These are phyloP conservation scores for Myxocyprinus asiaticus DNA, from an alignment of 2,113 vertebrate genomes.

Conservation along the genomic window DNA sequence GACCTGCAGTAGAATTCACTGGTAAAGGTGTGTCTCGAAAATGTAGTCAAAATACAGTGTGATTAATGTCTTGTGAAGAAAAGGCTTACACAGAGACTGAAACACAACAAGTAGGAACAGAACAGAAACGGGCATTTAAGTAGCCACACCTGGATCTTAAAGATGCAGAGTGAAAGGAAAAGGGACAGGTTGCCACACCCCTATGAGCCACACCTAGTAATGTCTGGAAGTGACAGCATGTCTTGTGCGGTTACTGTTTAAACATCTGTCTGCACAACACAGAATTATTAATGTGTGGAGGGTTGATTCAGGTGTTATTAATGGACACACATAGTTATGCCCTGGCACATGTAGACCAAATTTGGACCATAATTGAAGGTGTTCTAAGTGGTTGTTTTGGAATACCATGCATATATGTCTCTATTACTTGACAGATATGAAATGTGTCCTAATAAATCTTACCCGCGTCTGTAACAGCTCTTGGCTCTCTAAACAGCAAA, in stretches of 20 bases:
- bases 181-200: background rate
- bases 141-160: background rate
- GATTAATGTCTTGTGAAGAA: background rate
- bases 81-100: background rate
- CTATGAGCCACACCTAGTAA: background rate
- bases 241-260: background rate
- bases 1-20: background rate
- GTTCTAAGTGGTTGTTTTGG: too few species aligned
- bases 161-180: background rate
- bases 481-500: background rate
- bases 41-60: background rate
- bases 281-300: background rate
- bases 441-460: background rate
- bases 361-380: too few species aligned
- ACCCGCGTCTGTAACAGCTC: background rate
- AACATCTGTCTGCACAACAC: background rate
- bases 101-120: constrained; percentile 14
- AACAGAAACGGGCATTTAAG: background rate
- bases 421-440: too few species aligned
- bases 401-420: too few species aligned
- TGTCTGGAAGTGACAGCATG: background rate
- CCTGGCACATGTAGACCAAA: too few species aligned
- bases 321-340: too few species aligned
- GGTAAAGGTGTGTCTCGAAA: background rate
- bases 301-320: background rate